Evolutionary conservation across 2,888 invertebrate genomes (phyloP), one percentile per base, ranked within the genome.

Genomic region (Physocephala rufipes): DNA sequence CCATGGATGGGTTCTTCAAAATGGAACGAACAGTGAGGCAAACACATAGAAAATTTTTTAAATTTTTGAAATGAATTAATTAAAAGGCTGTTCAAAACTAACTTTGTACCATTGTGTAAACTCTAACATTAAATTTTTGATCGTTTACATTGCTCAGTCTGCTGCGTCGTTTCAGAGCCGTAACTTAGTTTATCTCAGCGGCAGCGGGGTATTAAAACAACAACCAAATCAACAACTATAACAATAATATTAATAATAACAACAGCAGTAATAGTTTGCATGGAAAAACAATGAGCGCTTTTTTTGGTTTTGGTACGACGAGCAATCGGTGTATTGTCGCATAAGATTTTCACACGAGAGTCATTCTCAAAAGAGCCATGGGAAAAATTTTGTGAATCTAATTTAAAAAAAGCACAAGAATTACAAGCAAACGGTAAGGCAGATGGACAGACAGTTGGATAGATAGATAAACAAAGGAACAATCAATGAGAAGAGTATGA

Each of bases 361-460:
- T n/a, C n/a, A n/a, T n/a, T 68, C 62, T 68, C 61, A 68, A 68
- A 9, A 36, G 36, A 36, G 9, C 62, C 61, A 68, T 68, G 68
- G 68, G 68, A 68, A 68, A 61, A 62, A 51, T 61, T 68, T 49
- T 26, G 47, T 26, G 43, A 45, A 58, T 13, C 49, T 28, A 28
- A n/a, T 49, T 12, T 49, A 61, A n/a, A 59, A 30, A 51, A 43
- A 16, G 2, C 36, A 43, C 15, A 62, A 68, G n/a, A n/a, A n/a
- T n/a, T n/a, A 43, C 36, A 67, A 67, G 36, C 4, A 5, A 13
- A 26, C n/a, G n/a, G n/a, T n/a, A n/a, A 58, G 36, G 36, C 36
- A 36, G 36, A 36, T 9, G 36, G 36, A 36, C 36, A 67, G 43
- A 58, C 36, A 58, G 24, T 49, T 21, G 7, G 19, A 15, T 13